phyloP scores from a whole-genome alignment of 2,888 invertebrate species.

The Clanis bilineata region DNA sequence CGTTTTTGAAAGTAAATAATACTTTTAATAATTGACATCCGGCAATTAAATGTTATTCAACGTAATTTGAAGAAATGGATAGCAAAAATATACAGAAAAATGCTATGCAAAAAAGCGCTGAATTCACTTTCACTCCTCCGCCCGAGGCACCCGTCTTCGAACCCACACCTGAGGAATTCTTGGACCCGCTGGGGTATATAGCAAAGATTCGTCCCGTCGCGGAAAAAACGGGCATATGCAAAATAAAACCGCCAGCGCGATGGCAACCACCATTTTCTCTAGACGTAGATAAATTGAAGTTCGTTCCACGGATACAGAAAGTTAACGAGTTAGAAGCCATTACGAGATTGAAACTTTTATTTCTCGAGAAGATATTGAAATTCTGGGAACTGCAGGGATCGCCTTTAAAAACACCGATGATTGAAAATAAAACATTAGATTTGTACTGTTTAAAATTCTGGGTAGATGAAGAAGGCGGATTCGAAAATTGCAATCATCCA shows the following conservation, averaged over 20 bases:
- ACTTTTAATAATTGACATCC: constrained; percentile 19
- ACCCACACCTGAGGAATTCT: constrained; percentile 88
- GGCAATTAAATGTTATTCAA: constrained; percentile 18
- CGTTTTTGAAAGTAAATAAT: constrained; percentile 24
- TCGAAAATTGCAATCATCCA: constrained; percentile 82
- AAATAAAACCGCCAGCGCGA: constrained; percentile 88
- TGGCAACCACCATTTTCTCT: constrained; percentile 92
- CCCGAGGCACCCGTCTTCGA: constrained; percentile 87
- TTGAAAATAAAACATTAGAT: constrained; percentile 87
- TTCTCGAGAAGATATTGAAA: constrained; percentile 87
- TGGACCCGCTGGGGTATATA: constrained; percentile 88
- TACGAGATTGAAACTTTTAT: constrained; percentile 87
- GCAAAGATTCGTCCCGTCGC: constrained; percentile 88
- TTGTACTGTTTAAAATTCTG: constrained; percentile 85
- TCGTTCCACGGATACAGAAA: constrained; percentile 79
- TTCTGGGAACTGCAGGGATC: constrained; percentile 89
- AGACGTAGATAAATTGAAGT: constrained; percentile 84
- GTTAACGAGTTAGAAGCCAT: constrained; percentile 84
- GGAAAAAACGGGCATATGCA: constrained; percentile 88
- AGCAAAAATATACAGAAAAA: constrained; percentile 76
- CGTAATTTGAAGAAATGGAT: constrained; percentile 55
- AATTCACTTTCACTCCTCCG: constrained; percentile 76
- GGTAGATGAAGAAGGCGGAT: constrained; percentile 82
- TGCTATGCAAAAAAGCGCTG: constrained; percentile 78
- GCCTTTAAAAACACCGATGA: constrained; percentile 85